Conservation (phyloP, 1,140 invertebrate genomes). For the Lepidotrigona ventralis region DNA sequence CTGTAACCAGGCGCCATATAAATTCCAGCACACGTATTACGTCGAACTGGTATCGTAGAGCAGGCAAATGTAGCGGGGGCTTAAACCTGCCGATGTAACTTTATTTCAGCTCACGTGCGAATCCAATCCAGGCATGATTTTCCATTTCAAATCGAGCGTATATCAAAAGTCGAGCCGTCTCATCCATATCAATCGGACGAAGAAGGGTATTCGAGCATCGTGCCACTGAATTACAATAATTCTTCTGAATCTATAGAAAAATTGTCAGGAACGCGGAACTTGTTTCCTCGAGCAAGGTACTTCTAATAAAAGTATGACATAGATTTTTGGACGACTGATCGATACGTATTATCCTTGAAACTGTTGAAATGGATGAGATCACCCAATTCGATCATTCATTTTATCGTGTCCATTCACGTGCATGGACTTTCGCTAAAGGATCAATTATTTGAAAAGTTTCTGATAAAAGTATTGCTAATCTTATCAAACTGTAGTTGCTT, state of each 20-base stretch:
- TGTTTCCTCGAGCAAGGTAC: background rate
- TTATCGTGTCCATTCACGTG: conserved; percentile 51
- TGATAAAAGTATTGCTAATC: conserved; percentile 38
- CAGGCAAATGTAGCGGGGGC: conserved; percentile 19
- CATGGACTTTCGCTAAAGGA: conserved; percentile 2
- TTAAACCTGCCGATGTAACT: conserved; percentile 60
- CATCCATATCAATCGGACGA: conserved; percentile 78
- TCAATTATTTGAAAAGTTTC: conserved; percentile 28
- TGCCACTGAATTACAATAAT: conserved; percentile 48
- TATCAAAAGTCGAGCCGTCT: conserved; percentile 76
- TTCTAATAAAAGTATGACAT: background rate
- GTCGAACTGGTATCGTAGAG: conserved; percentile 26
- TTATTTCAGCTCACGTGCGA: conserved; percentile 77
- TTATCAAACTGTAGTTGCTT: background rate
- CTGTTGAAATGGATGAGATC: conserved; percentile 47
- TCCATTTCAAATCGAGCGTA: conserved; percentile 80
- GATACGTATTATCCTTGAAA: background rate
- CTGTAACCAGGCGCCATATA: conserved; percentile 50
- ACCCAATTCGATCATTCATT: conserved; percentile 55
- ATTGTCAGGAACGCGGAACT: conserved; percentile 6
- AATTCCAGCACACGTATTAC: conserved; percentile 52
- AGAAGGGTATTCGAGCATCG: conserved; percentile 43
- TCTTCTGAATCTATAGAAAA: conserved; percentile 42
- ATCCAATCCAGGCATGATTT: conserved; percentile 78
- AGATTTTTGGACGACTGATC: no score